phyloP scores from a whole-genome alignment of 1,140 invertebrate genomes.

The Drosophila lowei region DNA sequence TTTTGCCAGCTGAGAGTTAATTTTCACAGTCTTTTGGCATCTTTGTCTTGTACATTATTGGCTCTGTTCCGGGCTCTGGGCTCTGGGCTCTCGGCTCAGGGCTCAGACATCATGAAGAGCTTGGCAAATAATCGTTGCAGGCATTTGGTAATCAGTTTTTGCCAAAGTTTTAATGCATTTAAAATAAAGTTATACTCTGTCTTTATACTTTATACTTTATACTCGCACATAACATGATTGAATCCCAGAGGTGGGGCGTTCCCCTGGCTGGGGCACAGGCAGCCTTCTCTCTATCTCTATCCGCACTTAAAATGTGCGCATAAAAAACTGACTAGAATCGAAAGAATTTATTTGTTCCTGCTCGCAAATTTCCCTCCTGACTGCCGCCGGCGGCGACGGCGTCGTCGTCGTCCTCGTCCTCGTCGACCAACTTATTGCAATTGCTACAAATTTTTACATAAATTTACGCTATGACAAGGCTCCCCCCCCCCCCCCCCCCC shows the following conservation, averaged over 20 bases:
- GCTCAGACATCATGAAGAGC: slow-evolving; percentile 60
- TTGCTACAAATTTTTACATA: slow-evolving; percentile 79
- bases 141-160: slow-evolving; percentile 68
- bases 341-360: slow-evolving; percentile 68
- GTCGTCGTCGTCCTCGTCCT: neutral
- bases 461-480: slow-evolving; percentile 69
- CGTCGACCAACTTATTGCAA: slow-evolving; percentile 65
- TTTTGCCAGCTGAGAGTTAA: slow-evolving; percentile 63
- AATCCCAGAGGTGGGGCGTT: slow-evolving; percentile 1
- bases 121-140: slow-evolving; percentile 54
- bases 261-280: neutral
- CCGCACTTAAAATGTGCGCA: too few species aligned
- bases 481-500: neutral
- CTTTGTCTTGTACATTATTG: slow-evolving; percentile 57
- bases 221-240: too few species aligned
- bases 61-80: slow-evolving; percentile 34
- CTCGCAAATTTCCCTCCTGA: slow-evolving; percentile 45
- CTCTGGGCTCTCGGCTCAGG: slow-evolving; percentile 20
- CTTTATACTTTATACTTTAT: too few species aligned
- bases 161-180: slow-evolving; percentile 70
- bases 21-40: slow-evolving; percentile 52
- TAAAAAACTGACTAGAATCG: slow-evolving; percentile 28
- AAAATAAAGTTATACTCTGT: slow-evolving; percentile 48
- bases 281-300: too few species aligned
- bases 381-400: slow-evolving; percentile 28